Evolutionary conservation across 2,797 vertebrate species (phyloP).

Genomic region (Smutsia gigantea): DNA sequence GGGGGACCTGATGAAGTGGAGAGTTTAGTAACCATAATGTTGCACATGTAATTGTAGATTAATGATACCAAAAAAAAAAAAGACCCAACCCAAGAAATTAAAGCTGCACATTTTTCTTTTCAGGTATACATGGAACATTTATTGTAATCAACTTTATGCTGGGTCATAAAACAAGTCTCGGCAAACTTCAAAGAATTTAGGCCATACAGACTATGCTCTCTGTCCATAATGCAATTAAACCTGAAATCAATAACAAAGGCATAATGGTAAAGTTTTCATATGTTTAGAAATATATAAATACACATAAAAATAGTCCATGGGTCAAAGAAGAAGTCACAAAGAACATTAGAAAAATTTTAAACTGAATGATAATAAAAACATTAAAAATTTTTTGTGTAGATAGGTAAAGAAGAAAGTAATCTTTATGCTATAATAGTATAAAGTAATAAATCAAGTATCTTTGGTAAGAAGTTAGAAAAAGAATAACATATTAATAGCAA

Average conservation of each 20-base stretch:
- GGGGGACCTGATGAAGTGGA: no score
- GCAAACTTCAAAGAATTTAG: not conserved
- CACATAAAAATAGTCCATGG: not conserved
- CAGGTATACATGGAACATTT: not conserved
- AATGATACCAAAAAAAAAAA: no score
- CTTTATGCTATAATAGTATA: not conserved
- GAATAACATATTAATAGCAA: not conserved
- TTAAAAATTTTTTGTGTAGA: not conserved
- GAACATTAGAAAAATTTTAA: not conserved
- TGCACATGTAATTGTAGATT: no score
- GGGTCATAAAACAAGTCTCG: not conserved
- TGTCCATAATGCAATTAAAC: not conserved
- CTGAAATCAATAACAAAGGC: not conserved
- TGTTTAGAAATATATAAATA: conserved; percentile 20
- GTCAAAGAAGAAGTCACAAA: conserved; percentile 17
- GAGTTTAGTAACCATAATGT: no score
- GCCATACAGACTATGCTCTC: not conserved
- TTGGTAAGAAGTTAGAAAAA: not conserved
- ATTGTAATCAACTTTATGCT: not conserved
- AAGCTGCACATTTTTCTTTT: not conserved
- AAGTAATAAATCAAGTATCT: not conserved
- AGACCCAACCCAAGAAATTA: not conserved
- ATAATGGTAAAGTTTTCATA: not conserved
- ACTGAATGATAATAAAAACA: not conserved
- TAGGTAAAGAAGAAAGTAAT: not conserved